phyloP scores from a whole-genome alignment of 2,888 invertebrate genomes.

The Cephonodes hylas region DNA sequence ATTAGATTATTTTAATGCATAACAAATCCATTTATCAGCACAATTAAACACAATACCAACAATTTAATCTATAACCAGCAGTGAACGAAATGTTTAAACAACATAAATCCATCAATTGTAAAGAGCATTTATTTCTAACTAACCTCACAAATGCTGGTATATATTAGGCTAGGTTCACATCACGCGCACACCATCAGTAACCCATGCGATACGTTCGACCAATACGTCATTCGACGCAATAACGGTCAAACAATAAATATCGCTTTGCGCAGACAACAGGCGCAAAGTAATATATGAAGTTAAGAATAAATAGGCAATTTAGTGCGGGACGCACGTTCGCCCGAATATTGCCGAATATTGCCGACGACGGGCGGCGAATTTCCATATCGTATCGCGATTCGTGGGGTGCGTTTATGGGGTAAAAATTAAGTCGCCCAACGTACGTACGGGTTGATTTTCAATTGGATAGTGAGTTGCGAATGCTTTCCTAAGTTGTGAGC shows the following conservation, averaged over 20 bases:
- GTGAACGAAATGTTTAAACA: no score
- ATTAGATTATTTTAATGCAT: no score
- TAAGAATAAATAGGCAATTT: conserved; percentile 82
- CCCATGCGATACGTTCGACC: conserved; percentile 65
- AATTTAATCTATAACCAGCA: no score
- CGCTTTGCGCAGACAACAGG: conserved; percentile 80
- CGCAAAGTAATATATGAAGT: conserved; percentile 82
- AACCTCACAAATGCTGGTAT: conserved; percentile 3
- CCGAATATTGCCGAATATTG: conserved; percentile 79
- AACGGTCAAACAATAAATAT: conserved; percentile 81
- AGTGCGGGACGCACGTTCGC: conserved; percentile 74
- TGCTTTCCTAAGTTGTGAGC: not conserved
- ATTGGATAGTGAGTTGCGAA: conserved; percentile 49
- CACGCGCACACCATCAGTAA: conserved; percentile 49
- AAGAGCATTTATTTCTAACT: not conserved
- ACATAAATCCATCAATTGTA: not conserved
- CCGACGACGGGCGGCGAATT: conserved; percentile 72
- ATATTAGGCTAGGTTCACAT: conserved; percentile 10
- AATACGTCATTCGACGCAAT: conserved; percentile 80
- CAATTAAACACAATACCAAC: no score
- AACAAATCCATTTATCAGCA: no score
- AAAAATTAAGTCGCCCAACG: conserved; percentile 75
- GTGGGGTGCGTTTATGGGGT: conserved; percentile 79
- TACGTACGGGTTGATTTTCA: conserved; percentile 65
- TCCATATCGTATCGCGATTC: conserved; percentile 78